Conservation (phyloP, 2,113 vertebrate genomes). For the Chinchilla lanigera region DNA sequence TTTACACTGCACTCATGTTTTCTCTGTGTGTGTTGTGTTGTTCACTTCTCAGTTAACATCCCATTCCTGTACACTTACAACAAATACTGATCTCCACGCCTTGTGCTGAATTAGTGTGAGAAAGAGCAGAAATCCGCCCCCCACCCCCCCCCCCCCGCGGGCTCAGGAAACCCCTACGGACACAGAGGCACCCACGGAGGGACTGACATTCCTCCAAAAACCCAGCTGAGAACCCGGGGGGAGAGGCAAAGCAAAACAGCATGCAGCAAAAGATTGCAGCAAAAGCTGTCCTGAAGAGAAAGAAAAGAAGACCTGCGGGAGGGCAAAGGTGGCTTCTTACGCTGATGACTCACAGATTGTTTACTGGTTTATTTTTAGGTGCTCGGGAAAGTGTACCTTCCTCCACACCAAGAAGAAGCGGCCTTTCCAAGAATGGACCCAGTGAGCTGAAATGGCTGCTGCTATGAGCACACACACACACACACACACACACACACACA, state of each 20-base stretch:
- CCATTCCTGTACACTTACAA: not conserved
- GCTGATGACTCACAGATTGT: not conserved
- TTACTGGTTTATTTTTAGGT: constrained; percentile 69
- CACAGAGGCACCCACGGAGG: not conserved
- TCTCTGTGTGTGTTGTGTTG: not conserved
- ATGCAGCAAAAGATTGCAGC: no score
- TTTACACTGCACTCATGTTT: not conserved
- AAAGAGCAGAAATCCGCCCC: not conserved
- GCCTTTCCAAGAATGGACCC: constrained; percentile 42
- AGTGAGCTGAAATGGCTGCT: not conserved
- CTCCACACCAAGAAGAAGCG: constrained; percentile 61
- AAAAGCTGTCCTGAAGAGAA: not conserved
- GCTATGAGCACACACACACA: no score
- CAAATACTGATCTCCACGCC: not conserved
- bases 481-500: not conserved
- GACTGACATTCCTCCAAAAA: not conserved
- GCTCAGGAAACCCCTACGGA: not conserved
- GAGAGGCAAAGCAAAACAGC: not conserved
- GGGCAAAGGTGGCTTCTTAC: not conserved
- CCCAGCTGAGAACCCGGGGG: not conserved
- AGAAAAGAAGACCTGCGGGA: not conserved
- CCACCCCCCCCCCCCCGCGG: not conserved
- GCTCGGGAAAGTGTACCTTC: constrained; percentile 44
- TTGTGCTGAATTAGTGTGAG: not conserved
- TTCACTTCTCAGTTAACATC: not conserved